Conservation (phyloP, 2,113 vertebrate species). For the Aptenodytes forsteri region DNA sequence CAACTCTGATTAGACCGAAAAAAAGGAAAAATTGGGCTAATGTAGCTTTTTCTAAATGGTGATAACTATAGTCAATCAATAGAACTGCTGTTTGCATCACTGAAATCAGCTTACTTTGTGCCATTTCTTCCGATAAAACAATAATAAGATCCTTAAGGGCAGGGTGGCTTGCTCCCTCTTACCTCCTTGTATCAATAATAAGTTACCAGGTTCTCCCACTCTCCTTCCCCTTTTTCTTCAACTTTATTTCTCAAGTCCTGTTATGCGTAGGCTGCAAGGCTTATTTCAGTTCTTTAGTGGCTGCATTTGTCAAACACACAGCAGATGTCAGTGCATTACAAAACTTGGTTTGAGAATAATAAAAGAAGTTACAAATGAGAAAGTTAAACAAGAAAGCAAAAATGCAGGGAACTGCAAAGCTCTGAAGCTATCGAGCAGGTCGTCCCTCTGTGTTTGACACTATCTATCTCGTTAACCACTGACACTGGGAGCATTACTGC, state of each 20-base stretch:
- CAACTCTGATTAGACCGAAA: not conserved
- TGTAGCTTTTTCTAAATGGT: not conserved
- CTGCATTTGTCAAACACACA: constrained; percentile 55
- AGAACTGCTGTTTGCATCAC: not conserved
- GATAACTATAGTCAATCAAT: not conserved
- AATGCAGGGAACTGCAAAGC: not conserved
- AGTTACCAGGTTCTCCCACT: not conserved
- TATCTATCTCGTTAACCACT: not conserved
- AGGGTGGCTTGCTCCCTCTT: not conserved
- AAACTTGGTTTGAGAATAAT: constrained; percentile 14
- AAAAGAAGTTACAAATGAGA: not conserved
- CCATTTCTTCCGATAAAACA: not conserved
- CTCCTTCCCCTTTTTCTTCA: not conserved
- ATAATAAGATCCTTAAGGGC: not conserved
- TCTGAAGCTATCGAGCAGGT: not conserved
- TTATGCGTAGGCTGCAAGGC: not conserved
- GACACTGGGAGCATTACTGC: not conserved
- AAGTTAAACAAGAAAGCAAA: not conserved
- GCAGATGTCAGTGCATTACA: constrained; percentile 72
- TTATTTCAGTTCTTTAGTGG: not conserved
- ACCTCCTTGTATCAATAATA: not conserved
- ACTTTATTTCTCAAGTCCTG: fast-evolving
- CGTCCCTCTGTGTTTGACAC: not conserved
- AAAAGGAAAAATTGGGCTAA: not conserved
- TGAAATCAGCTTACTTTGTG: not conserved